A percentile compares a stretch with the other conserved stretches of the same genome.
These are phyloP conservation scores for Lasioglossum albipes DNA, from an alignment of 1,140 invertebrate genomes.

Conservation along the genomic window DNA sequence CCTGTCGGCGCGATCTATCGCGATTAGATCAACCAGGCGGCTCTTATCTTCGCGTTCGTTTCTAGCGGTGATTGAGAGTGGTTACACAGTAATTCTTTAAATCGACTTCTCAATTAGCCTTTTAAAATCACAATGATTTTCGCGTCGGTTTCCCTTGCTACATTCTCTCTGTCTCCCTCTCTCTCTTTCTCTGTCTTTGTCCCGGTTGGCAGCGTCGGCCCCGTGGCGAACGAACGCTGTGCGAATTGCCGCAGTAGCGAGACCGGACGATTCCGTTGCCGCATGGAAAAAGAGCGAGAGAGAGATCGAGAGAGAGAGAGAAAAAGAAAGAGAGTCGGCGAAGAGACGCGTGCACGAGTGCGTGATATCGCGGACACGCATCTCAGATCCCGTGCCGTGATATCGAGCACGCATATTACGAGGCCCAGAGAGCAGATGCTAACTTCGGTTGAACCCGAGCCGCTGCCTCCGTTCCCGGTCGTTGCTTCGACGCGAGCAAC, in stretches of 20 bases:
- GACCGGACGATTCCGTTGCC: constrained; percentile 54
- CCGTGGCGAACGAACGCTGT: no score
- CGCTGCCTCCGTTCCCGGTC: constrained; percentile 62
- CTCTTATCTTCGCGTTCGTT: no score
- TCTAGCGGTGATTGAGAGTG: no score
- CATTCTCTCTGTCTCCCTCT: no score
- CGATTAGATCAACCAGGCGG: no score
- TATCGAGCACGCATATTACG: constrained; percentile 77
- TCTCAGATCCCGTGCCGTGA: constrained; percentile 74
- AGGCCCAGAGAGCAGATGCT: constrained; percentile 75
- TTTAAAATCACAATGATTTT: no score
- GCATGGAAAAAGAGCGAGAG: constrained; percentile 12
- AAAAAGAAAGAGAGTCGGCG: constrained; percentile 25
- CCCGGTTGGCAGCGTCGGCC: no score
- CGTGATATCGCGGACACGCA: constrained; percentile 77
- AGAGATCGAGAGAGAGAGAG: background rate
- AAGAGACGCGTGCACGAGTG: constrained; percentile 70
- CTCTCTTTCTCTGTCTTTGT: no score
- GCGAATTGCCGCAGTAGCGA: constrained; percentile 46
- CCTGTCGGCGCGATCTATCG: no score
- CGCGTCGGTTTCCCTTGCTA: no score
- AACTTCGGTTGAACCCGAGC: constrained; percentile 73
- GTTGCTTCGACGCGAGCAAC: constrained; percentile 55
- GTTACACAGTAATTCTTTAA: no score
- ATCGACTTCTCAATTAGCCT: no score